Base-by-base conservation (phyloP, 2,113 vertebrate species). In the Atlantisia rogersi region DNA sequence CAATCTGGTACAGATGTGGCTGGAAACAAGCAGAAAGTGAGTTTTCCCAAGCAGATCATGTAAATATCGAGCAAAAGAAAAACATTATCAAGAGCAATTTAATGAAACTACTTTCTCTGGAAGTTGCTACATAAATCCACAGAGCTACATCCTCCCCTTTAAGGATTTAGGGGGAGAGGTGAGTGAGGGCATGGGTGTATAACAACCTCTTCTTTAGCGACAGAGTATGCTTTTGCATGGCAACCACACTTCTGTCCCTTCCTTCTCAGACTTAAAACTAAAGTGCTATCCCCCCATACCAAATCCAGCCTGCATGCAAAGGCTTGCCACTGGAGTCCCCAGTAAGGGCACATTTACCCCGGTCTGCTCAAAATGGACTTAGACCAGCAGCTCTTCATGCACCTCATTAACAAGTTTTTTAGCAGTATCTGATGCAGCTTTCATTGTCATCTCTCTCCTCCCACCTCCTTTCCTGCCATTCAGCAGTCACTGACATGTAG, bases 1-100 rank as follows among this genome's bases (percentile, higher is more conserved):
- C 92, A 97, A 90, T 84, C 96, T 95, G 97, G 78, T 97, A 97
- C 93, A 97, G 94, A 96, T 80, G 90, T 65, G 94, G 94, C 97
- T 97, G 95, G 82, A 98, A 97, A 87, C 58, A 96, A 97, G 94
- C 42, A 95, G 81, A 96, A 96, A 87, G 88, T 97, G 95, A 98
- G 92, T 94, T 97, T 95, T 88, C 90, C 95, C 91, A 96, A 94
- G 74, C 8, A 91, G 56, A 62, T 48, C 60, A 79, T 1, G 5
- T 85, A 59, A 81, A 89, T 62, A 60, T 79, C 16, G 2, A 90
- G 65, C 15, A 76, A 89, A 93, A 88, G 58, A 71, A 59, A 82
- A 87, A 59, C 58, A 50, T 86, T 35, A 67, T 44, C 50, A 32
- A 22, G 6, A 15, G 15, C 52, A 39, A 68, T 74, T 76, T 90